Evolutionary conservation across 2,113 vertebrate genomes (phyloP).

Genomic region (Oryzias woworae): DNA sequence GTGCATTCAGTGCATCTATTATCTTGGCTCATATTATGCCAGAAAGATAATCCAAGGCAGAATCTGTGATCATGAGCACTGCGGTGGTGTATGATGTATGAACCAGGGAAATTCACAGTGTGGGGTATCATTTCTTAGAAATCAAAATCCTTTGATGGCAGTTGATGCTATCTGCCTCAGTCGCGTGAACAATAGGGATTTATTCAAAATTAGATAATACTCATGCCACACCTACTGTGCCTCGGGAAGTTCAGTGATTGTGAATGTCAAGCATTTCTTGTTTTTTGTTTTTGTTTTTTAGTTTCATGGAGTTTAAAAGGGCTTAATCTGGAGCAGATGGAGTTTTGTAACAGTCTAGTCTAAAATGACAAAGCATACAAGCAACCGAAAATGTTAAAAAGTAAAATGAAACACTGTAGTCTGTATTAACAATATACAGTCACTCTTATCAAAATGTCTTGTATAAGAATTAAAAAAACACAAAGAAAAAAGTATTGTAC

Average conservation of each 20-base stretch:
- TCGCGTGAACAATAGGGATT: slow-evolving; percentile 13
- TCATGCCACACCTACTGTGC: slow-evolving; percentile 1
- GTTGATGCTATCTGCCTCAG: slow-evolving; percentile 17
- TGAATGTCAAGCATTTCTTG: too few relatives aligned
- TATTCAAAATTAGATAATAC: slow-evolving; percentile 4
- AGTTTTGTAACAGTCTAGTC: too few relatives aligned
- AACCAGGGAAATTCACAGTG: slow-evolving; percentile 5
- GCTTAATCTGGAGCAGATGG: too few relatives aligned
- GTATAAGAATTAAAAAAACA: too few relatives aligned
- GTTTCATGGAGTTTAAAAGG: too few relatives aligned
- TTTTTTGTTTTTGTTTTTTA: too few relatives aligned
- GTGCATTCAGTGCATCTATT: background rate
- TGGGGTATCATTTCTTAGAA: slow-evolving; percentile 26
- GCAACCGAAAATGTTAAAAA: too few relatives aligned
- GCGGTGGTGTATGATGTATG: slow-evolving; percentile 27
- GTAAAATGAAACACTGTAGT: too few relatives aligned
- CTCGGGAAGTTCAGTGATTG: background rate
- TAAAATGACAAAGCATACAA: too few relatives aligned
- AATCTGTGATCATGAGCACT: slow-evolving; percentile 22
- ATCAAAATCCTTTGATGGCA: slow-evolving; percentile 24
- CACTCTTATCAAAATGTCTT: too few relatives aligned
- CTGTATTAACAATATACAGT: too few relatives aligned
- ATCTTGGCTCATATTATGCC: slow-evolving; percentile 9
- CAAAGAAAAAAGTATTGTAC: too few relatives aligned
- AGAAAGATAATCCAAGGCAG: slow-evolving; percentile 13